Conservation (phyloP, 2,888 invertebrate species). For the Eupithecia insigniata region DNA sequence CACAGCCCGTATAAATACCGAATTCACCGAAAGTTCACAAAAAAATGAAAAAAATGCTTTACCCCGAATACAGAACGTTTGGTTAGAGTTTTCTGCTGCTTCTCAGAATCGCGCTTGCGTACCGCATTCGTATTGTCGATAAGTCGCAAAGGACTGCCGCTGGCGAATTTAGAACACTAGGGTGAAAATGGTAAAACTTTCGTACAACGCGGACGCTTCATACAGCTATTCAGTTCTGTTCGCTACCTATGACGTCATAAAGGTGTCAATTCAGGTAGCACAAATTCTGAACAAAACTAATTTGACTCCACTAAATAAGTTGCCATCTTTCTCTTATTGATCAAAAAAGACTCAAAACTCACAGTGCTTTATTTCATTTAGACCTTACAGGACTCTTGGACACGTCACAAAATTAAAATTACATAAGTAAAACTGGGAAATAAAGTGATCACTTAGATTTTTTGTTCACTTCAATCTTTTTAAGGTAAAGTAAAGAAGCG, state of each 20-base stretch:
- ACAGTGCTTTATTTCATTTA: too few species aligned
- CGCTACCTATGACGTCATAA: background rate
- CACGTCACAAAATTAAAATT: too few species aligned
- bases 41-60: constrained; percentile 32
- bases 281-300: too few species aligned
- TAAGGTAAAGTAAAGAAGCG: too few species aligned
- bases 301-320: too few species aligned
- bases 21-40: constrained; percentile 22
- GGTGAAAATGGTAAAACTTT: constrained; percentile 2
- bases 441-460: too few species aligned
- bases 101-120: constrained; percentile 33
- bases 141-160: constrained; percentile 24
- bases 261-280: too few species aligned
- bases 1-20: constrained; percentile 19
- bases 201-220: background rate
- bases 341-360: too few species aligned
- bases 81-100: constrained; percentile 26
- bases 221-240: background rate
- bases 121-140: constrained; percentile 34
- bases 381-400: too few species aligned
- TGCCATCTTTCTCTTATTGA: too few species aligned
- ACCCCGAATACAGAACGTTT: constrained; percentile 30
- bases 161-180: constrained; percentile 12
- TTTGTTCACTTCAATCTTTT: too few species aligned
- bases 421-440: too few species aligned